Base-by-base conservation (phyloP, 2,113 vertebrate species). In the Cephalopterus ornatus region DNA sequence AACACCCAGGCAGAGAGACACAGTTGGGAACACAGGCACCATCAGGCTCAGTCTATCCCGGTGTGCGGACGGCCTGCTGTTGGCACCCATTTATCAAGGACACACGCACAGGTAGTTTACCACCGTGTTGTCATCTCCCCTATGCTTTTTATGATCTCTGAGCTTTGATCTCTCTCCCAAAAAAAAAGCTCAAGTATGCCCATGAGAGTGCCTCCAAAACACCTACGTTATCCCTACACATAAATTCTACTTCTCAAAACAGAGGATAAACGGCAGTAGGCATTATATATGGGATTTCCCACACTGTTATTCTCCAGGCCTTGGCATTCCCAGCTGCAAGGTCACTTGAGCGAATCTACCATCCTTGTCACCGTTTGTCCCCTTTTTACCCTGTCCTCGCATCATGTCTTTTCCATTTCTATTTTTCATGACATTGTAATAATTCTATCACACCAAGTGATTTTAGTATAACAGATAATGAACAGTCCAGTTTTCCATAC, bases 71-170 rank as follows among this genome's bases (percentile, higher is more conserved):
- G 2, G 32, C 66, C 14, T 35, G 32, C 26, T 65, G 9, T 21
- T 88, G 35, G 42, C 21, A 42, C 32, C 8, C 35, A 12, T 49
- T 42, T 42, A 11, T 42, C 35, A 27, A 58, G 32, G 5, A 30
- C 3, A 11, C 4, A 6, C 0, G 1, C 35, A 49, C 1, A 0
- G 2, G 3, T 2, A 32, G 11, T 17, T 72, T 42, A 35, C 6
- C 7, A 73, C 0, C 1, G 4, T 49, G 16, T 8, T 55, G 30
- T 2, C 4, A 63, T 71, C 30, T 55, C 23, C 56, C 28, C 49
- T 71, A 24, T 5, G 32, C 14, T 33, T 65, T 65, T 65, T 42
- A 3, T 33, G 22, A 37, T 14, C 1, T 23, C 44, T 32, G 52
- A 76, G 26, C 20, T 58, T 58, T 58, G 42, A 35, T 26, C 16